Evolutionary conservation across 1,140 invertebrate genomes (phyloP), one percentile per base, ranked within the genome.

Genomic region (Papilio aristodemus): DNA sequence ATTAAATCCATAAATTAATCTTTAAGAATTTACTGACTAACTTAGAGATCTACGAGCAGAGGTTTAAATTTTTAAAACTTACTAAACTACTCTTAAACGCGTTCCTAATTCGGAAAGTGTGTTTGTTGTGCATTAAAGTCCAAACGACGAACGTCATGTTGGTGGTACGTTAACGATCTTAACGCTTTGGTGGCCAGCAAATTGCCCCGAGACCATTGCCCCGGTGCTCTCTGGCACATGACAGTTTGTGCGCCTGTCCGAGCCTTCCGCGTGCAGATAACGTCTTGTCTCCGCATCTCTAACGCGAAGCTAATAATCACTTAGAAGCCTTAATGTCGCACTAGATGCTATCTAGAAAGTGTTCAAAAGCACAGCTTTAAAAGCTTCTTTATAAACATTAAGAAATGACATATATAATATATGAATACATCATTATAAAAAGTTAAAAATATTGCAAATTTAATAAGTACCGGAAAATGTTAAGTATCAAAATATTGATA

Each of bases 151-250:
- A 75, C 76, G 78, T 81, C 77, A 79, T 73, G 58, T 63, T 32
- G 71, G 70, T 71, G 70, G 66, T 68, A 66, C 80, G 83, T 78
- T 87, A 87, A 88, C 78, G 83, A 87, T 88, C 87, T 90, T 83
- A 86, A 87, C 86, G 87, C 86, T 88, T 80, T 86, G 86, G 59
- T 89, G 86, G 79, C 71, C 80, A 75, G 77, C 83, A 85, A 87
- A 90, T 90, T 88, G 74, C 82, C 80, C 75, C 73, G 57, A 83
- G 87, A 88, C 85, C 84, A 84, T 81, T 87, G 87, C 85, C 86
- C 85, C 75, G 50, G 78, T 85, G 84, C 79, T 81, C 84, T 72
- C 73, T 83, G 81, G 80, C 80, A 83, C 79, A 86, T 84, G 82
- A 89, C 86, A 83, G 60, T 72, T 78, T 78, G 81, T 83, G 80